These are phyloP conservation scores for Tetranychus urticae DNA, from an alignment of 1,140 invertebrate species.

Conservation along the genomic window DNA sequence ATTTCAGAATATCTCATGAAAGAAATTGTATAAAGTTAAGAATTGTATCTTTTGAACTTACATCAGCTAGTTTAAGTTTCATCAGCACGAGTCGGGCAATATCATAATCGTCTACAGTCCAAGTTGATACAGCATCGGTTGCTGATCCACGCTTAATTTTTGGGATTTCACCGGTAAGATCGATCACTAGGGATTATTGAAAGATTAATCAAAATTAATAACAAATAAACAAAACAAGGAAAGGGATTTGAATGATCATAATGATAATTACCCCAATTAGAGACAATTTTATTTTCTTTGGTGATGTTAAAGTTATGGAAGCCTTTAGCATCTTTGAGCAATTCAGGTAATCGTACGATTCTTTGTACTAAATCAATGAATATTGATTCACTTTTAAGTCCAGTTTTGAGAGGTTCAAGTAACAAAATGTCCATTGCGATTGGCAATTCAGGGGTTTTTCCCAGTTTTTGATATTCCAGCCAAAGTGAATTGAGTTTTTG, in stretches of 20 bases:
- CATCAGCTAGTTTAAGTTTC: not conserved
- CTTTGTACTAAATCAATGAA: slow-evolving; percentile 48
- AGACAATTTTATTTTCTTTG: slow-evolving; percentile 41
- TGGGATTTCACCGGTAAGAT: not conserved
- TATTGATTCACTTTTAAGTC: slow-evolving; percentile 45
- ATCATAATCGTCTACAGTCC: not conserved
- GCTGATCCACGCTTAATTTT: not conserved
- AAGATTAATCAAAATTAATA: not conserved
- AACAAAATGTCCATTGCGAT: slow-evolving; percentile 12
- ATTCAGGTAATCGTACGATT: slow-evolving; percentile 38
- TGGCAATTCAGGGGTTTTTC: slow-evolving; percentile 14
- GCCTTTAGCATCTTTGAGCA: slow-evolving; percentile 51
- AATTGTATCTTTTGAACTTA: not conserved
- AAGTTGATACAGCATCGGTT: not conserved
- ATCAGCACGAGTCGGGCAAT: not conserved
- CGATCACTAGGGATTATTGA: not conserved
- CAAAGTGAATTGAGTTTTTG: slow-evolving; percentile 41
- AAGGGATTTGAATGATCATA: too few relatives aligned
- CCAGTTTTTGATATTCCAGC: slow-evolving; percentile 35
- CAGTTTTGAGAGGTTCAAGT: slow-evolving; percentile 11
- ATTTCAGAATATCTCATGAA: not conserved
- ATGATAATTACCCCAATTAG: slow-evolving; percentile 54
- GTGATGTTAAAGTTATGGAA: slow-evolving; percentile 64
- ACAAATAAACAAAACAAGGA: too few relatives aligned
- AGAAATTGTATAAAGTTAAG: not conserved